These are phyloP conservation scores for Lycocerus yunnanus DNA, from an alignment of 2,888 invertebrate species.

Conservation along the genomic window DNA sequence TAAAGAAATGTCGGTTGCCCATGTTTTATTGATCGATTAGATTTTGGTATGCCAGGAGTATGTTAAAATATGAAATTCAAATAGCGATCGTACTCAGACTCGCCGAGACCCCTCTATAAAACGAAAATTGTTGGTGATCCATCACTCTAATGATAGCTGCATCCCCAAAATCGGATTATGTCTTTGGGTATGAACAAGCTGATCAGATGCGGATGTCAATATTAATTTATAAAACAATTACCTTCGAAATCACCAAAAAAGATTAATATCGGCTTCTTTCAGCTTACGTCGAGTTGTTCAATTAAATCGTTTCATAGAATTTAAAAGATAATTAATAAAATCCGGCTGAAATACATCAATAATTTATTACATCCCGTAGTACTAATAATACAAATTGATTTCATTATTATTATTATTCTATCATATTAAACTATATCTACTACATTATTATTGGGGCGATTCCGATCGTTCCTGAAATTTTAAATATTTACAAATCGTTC, in stretches of 20 bases:
- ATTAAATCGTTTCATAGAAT: not conserved
- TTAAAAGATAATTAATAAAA: not conserved
- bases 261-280: conserved; percentile 10
- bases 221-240: conserved; percentile 25
- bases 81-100: conserved; percentile 7
- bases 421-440: no score
- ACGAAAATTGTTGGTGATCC: conserved; percentile 24
- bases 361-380: no score
- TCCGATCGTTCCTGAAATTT: no score
- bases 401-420: no score
- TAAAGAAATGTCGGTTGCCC: conserved; percentile 5
- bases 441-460: no score
- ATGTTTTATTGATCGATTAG: conserved; percentile 14
- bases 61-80: conserved; percentile 24
- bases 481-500: no score
- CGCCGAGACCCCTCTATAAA: conserved; percentile 17
- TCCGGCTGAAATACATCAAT: not conserved
- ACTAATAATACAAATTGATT: no score
- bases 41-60: conserved; percentile 11
- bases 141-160: conserved; percentile 25
- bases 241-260: conserved; percentile 8
- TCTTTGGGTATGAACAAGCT: conserved; percentile 17
- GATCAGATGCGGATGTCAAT: conserved; percentile 21
- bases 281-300: not conserved
- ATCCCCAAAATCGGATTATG: conserved; percentile 22